Evolutionary conservation across 2,113 vertebrate species (phyloP).

Genomic region (Bambusicola thoracicus): DNA sequence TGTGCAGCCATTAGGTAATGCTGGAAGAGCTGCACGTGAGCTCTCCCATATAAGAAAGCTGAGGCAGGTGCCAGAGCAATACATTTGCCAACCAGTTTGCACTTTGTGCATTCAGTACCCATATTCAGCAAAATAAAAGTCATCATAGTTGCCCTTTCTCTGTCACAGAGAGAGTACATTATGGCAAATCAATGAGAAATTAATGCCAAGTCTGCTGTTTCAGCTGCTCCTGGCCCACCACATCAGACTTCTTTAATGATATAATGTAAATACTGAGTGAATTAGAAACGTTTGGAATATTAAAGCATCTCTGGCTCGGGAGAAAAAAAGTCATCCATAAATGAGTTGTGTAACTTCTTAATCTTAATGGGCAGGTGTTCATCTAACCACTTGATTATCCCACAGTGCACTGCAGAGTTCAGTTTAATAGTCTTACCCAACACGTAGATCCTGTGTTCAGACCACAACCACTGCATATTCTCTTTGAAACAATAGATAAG

Average conservation of each 20-base stretch:
- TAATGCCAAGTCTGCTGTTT: not conserved
- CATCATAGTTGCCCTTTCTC: not conserved
- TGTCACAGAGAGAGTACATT: not conserved
- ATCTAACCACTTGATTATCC: not conserved
- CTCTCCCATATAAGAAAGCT: accelerated
- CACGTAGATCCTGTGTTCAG: conserved; percentile 67
- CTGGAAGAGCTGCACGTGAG: not conserved
- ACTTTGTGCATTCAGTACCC: not conserved
- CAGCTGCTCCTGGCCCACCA: not conserved
- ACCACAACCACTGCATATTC: conserved; percentile 74
- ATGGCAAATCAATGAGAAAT: not conserved
- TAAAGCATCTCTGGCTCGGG: not conserved
- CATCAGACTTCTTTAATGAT: not conserved
- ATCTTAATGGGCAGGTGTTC: not conserved
- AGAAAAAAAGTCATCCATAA: not conserved
- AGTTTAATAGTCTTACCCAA: conserved; percentile 74
- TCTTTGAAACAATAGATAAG: conserved; percentile 73
- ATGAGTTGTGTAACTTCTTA: not conserved
- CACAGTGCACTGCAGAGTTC: not conserved
- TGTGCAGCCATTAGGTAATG: not conserved
- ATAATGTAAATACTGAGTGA: not conserved
- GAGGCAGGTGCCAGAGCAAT: not conserved
- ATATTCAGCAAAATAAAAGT: not conserved
- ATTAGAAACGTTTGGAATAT: not conserved
- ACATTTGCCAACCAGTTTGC: not conserved